phyloP scores from a whole-genome alignment of 2,113 vertebrate genomes.

The Corythornis vintsioides region DNA sequence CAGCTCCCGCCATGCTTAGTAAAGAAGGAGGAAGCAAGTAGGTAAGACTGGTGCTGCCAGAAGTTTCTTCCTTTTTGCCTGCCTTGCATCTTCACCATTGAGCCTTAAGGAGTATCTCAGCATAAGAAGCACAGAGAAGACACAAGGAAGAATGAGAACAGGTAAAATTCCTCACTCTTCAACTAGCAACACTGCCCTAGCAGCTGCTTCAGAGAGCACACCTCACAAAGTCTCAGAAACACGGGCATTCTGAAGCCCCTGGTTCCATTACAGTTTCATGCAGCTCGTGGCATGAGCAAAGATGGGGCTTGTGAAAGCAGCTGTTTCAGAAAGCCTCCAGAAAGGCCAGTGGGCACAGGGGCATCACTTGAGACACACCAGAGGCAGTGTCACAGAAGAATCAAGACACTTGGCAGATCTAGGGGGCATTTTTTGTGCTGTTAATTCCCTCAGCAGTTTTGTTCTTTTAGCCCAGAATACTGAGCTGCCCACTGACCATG shows the following conservation, averaged over 20 bases:
- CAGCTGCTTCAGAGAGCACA: background rate
- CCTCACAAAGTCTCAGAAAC: background rate
- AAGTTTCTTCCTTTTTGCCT: background rate
- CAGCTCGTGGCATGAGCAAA: background rate
- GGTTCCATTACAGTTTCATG: no score
- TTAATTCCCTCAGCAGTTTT: background rate
- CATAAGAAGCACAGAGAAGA: background rate
- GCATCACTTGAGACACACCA: background rate
- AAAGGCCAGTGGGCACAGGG: background rate
- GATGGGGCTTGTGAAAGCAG: background rate
- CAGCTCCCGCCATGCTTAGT: background rate
- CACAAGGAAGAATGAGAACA: background rate
- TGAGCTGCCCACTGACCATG: background rate
- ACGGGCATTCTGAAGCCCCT: accelerated
- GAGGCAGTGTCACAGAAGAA: background rate
- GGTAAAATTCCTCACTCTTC: background rate
- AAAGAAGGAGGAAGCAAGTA: background rate
- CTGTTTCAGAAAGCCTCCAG: background rate
- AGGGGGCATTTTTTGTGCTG: background rate
- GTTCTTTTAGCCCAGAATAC: background rate
- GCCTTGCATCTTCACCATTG: background rate
- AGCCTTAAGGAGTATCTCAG: background rate
- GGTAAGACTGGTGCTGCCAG: background rate
- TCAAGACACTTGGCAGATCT: background rate
- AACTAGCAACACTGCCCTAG: background rate